Evolutionary conservation across 2,797 vertebrate species (phyloP).

Genomic region (Sebastolobus altivelis): DNA sequence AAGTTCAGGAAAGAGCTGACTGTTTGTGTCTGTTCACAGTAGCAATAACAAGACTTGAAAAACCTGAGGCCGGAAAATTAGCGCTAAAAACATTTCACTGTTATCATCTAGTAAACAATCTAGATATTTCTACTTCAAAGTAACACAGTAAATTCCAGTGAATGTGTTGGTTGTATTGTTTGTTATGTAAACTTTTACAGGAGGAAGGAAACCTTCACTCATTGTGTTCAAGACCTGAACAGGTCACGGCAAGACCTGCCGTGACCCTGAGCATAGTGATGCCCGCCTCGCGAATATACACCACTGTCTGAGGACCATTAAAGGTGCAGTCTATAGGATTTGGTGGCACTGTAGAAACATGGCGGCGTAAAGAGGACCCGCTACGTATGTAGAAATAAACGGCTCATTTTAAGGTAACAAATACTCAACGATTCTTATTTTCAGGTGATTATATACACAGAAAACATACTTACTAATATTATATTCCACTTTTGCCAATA

Average conservation of each 20-base stretch:
- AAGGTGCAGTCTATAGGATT: too few species aligned
- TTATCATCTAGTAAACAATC: not conserved
- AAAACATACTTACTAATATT: too few species aligned
- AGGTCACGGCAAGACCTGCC: not conserved
- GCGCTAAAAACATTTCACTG: not conserved
- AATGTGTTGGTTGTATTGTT: constrained; percentile 15
- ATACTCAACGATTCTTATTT: too few species aligned
- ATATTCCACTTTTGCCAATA: too few species aligned
- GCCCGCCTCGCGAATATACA: constrained; percentile 43
- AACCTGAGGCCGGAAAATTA: not conserved
- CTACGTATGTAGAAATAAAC: too few species aligned
- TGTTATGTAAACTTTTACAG: constrained; percentile 21
- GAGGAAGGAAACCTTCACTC: constrained; percentile 49
- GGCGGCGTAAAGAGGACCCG: too few species aligned
- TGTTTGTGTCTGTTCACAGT: constrained; percentile 3
- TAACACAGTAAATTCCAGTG: not conserved
- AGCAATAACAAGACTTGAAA: not conserved
- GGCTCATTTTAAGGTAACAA: too few species aligned
- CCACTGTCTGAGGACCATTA: constrained; percentile 21
- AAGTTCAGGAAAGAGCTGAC: not conserved
- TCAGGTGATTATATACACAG: too few species aligned
- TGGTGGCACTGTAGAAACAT: too few species aligned
- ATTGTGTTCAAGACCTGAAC: constrained; percentile 33
- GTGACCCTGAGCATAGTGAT: constrained; percentile 18
- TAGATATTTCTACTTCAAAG: not conserved